phyloP scores from a whole-genome alignment of 2,113 vertebrate genomes.

The Mellivora capensis region DNA sequence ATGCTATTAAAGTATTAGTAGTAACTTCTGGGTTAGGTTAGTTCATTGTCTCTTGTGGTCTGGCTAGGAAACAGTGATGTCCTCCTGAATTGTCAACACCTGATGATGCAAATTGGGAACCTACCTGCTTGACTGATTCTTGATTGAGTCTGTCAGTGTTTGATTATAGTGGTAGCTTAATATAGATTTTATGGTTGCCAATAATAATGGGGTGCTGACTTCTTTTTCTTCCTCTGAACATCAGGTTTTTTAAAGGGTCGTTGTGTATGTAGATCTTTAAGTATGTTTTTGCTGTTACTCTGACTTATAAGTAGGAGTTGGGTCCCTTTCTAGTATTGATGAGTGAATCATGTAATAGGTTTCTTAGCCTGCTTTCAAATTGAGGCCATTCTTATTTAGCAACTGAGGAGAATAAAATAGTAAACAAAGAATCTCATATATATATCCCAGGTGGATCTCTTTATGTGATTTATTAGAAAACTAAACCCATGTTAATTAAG shows the following conservation, averaged over 20 bases:
- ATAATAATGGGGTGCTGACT: neutral
- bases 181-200: neutral
- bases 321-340: neutral
- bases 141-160: neutral
- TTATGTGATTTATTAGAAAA: conserved; percentile 5
- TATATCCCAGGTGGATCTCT: neutral
- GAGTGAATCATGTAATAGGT: neutral
- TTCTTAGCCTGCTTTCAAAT: conserved; percentile 10
- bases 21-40: neutral
- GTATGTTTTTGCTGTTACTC: neutral
- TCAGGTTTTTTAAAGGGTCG: neutral
- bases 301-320: neutral
- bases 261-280: neutral
- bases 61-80: neutral
- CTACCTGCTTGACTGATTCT: neutral
- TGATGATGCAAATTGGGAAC: neutral
- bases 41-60: neutral
- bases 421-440: neutral
- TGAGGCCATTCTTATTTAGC: neutral
- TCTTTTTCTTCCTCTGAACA: neutral
- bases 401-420: neutral
- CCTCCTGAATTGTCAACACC: neutral
- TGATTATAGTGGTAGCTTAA: neutral
- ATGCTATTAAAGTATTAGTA: neutral
- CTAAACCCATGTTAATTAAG: neutral